A percentile compares a stretch with the other conserved stretches of the same genome.
Evolutionary conservation across 2,113 vertebrate genomes (phyloP).

Genomic region (Tyto alba): DNA sequence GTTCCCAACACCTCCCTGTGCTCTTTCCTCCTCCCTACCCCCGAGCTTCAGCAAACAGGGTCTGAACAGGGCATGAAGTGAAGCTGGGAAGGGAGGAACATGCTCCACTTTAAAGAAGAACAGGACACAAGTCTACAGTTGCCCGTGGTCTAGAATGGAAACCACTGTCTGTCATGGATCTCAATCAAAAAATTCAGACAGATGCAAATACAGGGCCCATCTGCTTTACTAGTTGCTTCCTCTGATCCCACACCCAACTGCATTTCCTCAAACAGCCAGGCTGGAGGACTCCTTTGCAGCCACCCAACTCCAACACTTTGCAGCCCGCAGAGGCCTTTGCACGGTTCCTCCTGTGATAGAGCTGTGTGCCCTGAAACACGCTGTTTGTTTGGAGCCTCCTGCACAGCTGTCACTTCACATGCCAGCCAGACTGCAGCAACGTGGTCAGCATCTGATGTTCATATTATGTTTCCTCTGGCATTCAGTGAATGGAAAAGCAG

Average conservation of each 20-base stretch:
- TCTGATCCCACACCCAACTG: background rate
- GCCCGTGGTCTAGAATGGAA: background rate
- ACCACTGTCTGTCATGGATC: background rate
- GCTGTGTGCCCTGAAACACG: background rate
- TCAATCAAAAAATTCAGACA: background rate
- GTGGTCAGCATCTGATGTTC: fast-evolving
- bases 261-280: background rate
- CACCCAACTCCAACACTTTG: background rate
- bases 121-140: background rate
- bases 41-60: background rate
- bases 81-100: background rate
- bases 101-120: background rate
- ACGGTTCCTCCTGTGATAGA: fast-evolving
- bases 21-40: background rate
- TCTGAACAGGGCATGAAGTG: background rate
- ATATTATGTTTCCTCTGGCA: background rate
- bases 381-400: background rate
- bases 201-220: background rate
- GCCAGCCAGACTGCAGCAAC: background rate
- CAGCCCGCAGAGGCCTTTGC: background rate
- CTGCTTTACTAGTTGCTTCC: background rate
- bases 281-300: background rate
- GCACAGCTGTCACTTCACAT: background rate
- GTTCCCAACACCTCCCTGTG: background rate
- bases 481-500: background rate